phyloP scores from a whole-genome alignment of 2,888 invertebrate genomes.

The Ypsolopha scabrella region DNA sequence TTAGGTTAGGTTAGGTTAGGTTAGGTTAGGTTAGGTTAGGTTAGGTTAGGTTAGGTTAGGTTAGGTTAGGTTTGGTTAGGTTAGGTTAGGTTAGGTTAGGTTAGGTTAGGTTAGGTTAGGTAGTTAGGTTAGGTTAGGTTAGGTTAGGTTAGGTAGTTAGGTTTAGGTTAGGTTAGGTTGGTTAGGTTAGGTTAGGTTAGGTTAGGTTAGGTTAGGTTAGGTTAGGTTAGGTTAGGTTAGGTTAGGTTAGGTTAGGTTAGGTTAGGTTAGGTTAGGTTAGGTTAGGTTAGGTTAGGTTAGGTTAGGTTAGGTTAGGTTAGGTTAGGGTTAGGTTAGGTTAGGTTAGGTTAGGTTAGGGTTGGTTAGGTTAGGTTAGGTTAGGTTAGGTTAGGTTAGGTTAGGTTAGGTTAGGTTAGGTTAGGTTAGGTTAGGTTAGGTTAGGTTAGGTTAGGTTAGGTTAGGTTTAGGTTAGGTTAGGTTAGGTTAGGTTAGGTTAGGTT shows the following conservation, averaged over 20 bases:
- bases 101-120: no score
- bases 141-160: constrained; percentile 3
- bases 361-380: constrained; percentile 6
- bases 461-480: no score
- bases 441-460: constrained; percentile 5
- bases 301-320: constrained; percentile 6
- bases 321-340: constrained; percentile 6
- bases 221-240: constrained; percentile 4
- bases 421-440: constrained; percentile 4
- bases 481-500: no score
- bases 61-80: constrained; percentile 2
- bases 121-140: constrained; percentile 5
- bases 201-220: constrained; percentile 4
- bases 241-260: constrained; percentile 6
- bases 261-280: constrained; percentile 3
- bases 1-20: constrained; percentile 5
- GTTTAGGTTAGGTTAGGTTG: no score
- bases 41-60: constrained; percentile 3
- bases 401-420: constrained; percentile 6
- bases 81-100: constrained; percentile 5
- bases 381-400: constrained; percentile 6
- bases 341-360: constrained; percentile 5
- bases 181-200: constrained; percentile 4
- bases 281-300: constrained; percentile 6
- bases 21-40: constrained; percentile 5